Evolutionary conservation across 2,797 vertebrate genomes (phyloP), one percentile per base, ranked within the genome.

Genomic region (Cyprinella venusta): DNA sequence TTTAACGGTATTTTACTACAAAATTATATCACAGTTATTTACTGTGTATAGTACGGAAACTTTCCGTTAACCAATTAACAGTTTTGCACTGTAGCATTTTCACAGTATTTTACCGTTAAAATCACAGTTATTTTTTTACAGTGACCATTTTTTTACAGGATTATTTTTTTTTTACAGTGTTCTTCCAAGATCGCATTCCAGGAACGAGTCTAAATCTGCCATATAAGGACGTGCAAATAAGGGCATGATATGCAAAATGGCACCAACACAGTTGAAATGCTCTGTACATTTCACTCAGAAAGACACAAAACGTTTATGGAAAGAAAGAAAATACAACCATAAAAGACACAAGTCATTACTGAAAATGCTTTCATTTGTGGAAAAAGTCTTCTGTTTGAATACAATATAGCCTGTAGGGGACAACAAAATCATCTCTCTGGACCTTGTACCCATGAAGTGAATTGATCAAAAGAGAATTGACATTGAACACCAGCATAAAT

Each of bases 221-320:
- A 15, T 16, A 48, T 48, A 16, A 50, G 16, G 48, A 18, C 16
- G 5, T 50, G 48, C 16, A 67, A 68, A 68, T 2, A 48, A 65
- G 30, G 33, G 21, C 48, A 40, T 54, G 64, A 45, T 45, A 71
- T 45, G 33, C 38, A 36, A 81, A 81, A 19, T 50, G 26, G 10
- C 48, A 45, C 18, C 12, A 26, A 56, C 33, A 48, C 5, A 33
- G 59, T 79, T 67, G 33, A 18, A 79, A 79, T n/a, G 21, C 36
- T 26, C 75, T 12, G n/a, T 26, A 52, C 33, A 69, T 54, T 68
- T 33, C 50, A 69, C 59, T 76, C 45, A 78, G 40, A 64, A 50
- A 33, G 9, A 21, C 30, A 24, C 40, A 38, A 69, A 79, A 56
- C 9, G 24, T 69, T 79, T 19, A 52, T 79, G 19, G 15, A 69